Evolutionary conservation across 2,113 vertebrate species (phyloP).

Genomic region (Ahaetulla prasina): DNA sequence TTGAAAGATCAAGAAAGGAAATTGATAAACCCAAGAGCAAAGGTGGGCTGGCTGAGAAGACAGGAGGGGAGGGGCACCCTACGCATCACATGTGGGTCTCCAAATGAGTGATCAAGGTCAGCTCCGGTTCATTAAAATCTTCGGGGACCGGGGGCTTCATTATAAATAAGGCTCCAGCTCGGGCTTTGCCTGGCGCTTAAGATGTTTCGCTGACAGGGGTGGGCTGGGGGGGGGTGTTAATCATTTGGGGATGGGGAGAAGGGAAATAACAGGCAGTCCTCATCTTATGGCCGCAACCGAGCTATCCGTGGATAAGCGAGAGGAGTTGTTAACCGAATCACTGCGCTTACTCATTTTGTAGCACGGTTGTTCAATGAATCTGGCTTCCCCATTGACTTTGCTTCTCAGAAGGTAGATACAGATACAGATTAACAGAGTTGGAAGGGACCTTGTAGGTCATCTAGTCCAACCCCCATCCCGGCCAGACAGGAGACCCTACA

Average conservation of each 20-base stretch:
- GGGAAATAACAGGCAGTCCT: background rate
- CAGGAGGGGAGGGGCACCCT: constrained; percentile 67
- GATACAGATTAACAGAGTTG: too few species aligned
- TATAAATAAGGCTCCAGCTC: constrained; percentile 51
- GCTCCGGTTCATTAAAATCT: constrained; percentile 85
- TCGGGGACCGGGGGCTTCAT: constrained; percentile 62
- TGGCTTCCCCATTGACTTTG: too few species aligned
- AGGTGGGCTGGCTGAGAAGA: constrained; percentile 75
- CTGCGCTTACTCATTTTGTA: too few species aligned
- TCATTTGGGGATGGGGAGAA: background rate
- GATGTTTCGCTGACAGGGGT: background rate
- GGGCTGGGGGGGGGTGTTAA: background rate
- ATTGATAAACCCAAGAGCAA: constrained; percentile 89
- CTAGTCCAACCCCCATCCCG: too few species aligned
- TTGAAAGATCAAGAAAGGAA: constrained; percentile 94
- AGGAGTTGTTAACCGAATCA: too few species aligned
- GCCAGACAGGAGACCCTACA: too few species aligned
- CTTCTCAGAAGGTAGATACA: too few species aligned
- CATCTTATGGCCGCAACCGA: fast-evolving
- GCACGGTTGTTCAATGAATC: too few species aligned
- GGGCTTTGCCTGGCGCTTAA: background rate
- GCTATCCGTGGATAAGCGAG: background rate
- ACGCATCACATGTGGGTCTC: constrained; percentile 65
- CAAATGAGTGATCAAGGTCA: constrained; percentile 86
- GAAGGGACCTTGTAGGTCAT: too few species aligned